A percentile compares a stretch with the other conserved stretches of the same genome.
phyloP scores from a whole-genome alignment of 2,888 invertebrate species.

The Empis stercorea region DNA sequence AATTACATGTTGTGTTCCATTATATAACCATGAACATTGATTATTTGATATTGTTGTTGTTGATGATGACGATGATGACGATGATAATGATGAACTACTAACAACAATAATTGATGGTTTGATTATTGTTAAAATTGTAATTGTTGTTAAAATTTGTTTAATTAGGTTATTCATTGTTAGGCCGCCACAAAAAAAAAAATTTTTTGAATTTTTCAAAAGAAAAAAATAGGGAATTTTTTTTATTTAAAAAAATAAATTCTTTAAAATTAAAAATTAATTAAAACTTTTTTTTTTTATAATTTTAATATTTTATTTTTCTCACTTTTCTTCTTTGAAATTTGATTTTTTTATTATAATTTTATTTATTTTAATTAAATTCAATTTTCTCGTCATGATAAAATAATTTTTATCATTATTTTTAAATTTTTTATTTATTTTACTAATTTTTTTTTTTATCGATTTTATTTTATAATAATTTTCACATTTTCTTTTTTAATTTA shows the following conservation, averaged over 20 bases:
- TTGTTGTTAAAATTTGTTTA: neutral
- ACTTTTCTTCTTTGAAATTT: slow-evolving; percentile 1
- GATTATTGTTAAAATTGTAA: neutral
- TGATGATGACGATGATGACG: neutral
- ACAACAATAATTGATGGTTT: neutral
- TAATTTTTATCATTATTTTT: neutral
- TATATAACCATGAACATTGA: slow-evolving; percentile 39
- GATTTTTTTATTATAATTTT: neutral
- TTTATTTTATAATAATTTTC: neutral
- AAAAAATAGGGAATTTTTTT: too few relatives aligned
- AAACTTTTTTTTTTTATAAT: neutral
- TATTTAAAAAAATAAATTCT: too few relatives aligned
- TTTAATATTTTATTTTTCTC: neutral
- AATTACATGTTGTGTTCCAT: slow-evolving; percentile 41
- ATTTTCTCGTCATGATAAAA: neutral
- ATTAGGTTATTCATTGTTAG: neutral
- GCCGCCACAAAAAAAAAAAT: neutral
- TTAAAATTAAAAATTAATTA: neutral
- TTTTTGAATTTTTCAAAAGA: too few relatives aligned
- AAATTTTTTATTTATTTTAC: neutral
- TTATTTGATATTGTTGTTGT: slow-evolving; percentile 19
- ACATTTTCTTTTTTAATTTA: too few relatives aligned
- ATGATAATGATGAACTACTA: neutral
- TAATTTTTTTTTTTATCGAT: neutral
- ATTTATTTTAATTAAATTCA: neutral